A percentile compares a stretch with the other conserved stretches of the same genome.
Conservation (phyloP, 37 sponge, comb jelly and placozoan genomes). For the Halisarca cf. caerulea region DNA sequence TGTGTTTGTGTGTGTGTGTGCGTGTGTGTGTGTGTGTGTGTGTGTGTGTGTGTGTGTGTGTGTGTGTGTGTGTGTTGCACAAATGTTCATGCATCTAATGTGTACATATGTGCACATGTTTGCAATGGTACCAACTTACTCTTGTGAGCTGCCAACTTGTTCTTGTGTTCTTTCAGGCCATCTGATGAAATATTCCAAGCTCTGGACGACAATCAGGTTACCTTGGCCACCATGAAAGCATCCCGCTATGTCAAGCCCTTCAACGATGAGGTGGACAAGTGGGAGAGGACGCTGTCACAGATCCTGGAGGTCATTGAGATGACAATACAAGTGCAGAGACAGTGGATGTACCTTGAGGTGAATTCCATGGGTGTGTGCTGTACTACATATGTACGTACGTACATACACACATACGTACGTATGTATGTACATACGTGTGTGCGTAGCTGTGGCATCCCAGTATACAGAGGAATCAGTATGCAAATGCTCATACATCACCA, state of each 20-base stretch:
- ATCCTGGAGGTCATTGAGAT: conserved; percentile 97
- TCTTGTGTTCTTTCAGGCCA: conserved; percentile 36
- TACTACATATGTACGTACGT: not conserved
- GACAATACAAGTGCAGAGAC: conserved; percentile 94
- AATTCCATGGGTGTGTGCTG: not conserved
- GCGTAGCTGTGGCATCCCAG: too few relatives aligned
- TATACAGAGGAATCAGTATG: too few relatives aligned
- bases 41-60: not conserved
- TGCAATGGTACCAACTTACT: too few relatives aligned
- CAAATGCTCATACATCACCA: too few relatives aligned
- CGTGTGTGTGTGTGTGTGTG: not conserved
- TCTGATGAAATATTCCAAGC: conserved; percentile 96
- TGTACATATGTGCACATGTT: not conserved
- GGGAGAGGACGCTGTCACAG: conserved; percentile 98
- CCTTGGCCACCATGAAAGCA: conserved; percentile 97
- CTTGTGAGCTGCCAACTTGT: not conserved
- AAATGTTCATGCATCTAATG: not conserved
- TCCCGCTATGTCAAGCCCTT: conserved; percentile 96
- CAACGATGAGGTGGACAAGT: conserved; percentile 93
- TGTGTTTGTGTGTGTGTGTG: not conserved
- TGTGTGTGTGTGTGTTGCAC: not conserved
- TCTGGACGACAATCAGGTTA: conserved; percentile 98
- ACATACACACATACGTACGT: too few relatives aligned
- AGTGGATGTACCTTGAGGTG: conserved; percentile 99
- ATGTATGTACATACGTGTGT: too few relatives aligned